These are phyloP conservation scores for Aphaenogaster ashmeadi DNA, from an alignment of 1,140 invertebrate species.

Conservation along the genomic window DNA sequence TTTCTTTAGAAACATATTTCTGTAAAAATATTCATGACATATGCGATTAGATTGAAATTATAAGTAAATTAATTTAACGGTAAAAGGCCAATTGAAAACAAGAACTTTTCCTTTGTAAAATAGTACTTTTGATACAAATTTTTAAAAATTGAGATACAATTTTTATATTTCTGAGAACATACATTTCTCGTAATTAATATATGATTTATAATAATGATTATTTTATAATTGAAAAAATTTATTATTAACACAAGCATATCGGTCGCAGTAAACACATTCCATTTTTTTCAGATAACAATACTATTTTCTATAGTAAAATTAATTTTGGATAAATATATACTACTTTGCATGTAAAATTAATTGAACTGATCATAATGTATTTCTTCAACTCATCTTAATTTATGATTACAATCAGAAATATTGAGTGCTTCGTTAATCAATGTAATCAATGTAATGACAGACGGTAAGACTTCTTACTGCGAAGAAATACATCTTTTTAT, in stretches of 20 bases:
- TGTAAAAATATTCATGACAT: slow-evolving; percentile 2
- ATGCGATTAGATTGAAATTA: slow-evolving; percentile 17
- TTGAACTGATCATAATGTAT: not conserved
- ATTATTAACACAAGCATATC: not conserved
- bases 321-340: slow-evolving; percentile 1
- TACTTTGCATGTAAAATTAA: slow-evolving; percentile 9
- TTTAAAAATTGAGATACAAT: not conserved
- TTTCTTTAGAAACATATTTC: not conserved
- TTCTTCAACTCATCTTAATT: slow-evolving; percentile 12
- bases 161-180: not conserved
- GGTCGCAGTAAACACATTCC: not conserved
- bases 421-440: slow-evolving; percentile 20
- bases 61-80: slow-evolving; percentile 36
- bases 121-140: slow-evolving; percentile 11
- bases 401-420: slow-evolving; percentile 10
- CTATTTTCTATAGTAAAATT: not conserved
- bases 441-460: not conserved
- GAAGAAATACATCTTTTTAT: slow-evolving; percentile 10
- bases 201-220: slow-evolving; percentile 5
- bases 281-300: not conserved
- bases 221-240: not conserved
- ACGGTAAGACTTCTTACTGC: not conserved
- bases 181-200: not conserved
- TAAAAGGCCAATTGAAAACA: not conserved
- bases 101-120: not conserved